Base-by-base conservation (phyloP, 2,113 vertebrate genomes). In the Scytalopus superciliaris region DNA sequence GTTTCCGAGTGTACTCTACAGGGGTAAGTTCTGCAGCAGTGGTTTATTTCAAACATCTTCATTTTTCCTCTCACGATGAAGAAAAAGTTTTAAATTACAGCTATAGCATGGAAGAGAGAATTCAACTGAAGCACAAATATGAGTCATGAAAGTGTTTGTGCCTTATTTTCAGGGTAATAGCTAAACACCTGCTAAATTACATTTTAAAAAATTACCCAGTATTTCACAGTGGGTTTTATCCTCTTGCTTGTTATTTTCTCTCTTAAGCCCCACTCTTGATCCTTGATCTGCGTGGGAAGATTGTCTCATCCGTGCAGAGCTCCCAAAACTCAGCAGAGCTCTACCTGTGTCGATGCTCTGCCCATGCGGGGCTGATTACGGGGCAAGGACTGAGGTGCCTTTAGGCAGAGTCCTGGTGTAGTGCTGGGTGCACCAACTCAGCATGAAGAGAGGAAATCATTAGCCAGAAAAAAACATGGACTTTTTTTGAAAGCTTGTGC, bases 161-260 rank as follows among this genome's bases (percentile, higher is more conserved):
- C 49, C 56, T 94, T 91, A 76, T 96, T 94, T 96, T 86, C 85
- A 88, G 93, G 33, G 68, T 96, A 88, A 93, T 96, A 93, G 90
- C 92, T 90, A 94, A 96, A 91, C 94, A 96, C 79, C 90, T 86
- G 85, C 76, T 97, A 92, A 94, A 96, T 84, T 95, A 39, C 83
- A 70, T 96, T 93, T 88, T 0, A 24, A 96, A 96, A 92, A 93
- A 77, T 56, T 88, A 77, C 74, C 80, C 12, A 2, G 24, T 75
- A 64, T 89, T 94, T 95, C 93, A 68, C 49, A 89, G 64, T 72
- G 44, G 25, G 33, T 75, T 94, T 96, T 94, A 75, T 89, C 44
- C 15, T 88, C 87, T 84, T 72, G 60, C 63, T 95, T 91, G 35
- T 92, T 91, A 80, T 86, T 86, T 84, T 88, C 50, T 84, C 52